Base-by-base conservation (phyloP, 1,140 invertebrate species). In the Pogonomyrmex barbatus region DNA sequence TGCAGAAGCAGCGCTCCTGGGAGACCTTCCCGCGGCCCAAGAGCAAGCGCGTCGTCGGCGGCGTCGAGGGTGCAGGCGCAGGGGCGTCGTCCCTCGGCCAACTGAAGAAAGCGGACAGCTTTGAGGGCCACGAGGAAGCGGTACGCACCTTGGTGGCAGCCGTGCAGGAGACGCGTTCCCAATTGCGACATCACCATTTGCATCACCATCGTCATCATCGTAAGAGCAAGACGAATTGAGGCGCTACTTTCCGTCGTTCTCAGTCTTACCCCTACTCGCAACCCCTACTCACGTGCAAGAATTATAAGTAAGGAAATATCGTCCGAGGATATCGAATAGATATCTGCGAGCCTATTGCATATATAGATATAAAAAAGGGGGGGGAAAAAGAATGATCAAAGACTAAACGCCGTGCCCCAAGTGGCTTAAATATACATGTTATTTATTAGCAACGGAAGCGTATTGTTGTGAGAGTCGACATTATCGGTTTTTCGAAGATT, bases 51-150 rank as follows among this genome's bases (percentile, higher is more conserved):
- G 85, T 62, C 60, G 45, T 68, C 87, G 17, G 77, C 58, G 30
- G 89, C 1, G 24, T 24, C 24, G 84, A 91, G 2, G 86, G 87
- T 5, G 75, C 67, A 10, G 84, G 81, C 1, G 88, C 86, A 12
- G 77, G 77, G 4, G 89, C 89, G 17, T 83, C 86, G 33, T 92
- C 89, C 0, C 89, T 94, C 24, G 93, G 93, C 5, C 94, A 95
- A 33, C 88, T 96, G 17, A 95, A 96, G 77, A 96, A 97, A 92
- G 96, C 96, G 1, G 96, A 97, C 89, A 97, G 96, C 91, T 97
- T 97, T 91, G 96, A 97, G 93, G 96, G 97, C 2, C 97, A 97
- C 92, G 97, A 97, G 92, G 97, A 97, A 90, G 96, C 97, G 5
- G 97, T 97, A 4, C 95, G 97, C 71, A 97, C 96, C 5, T 93